Percentiles rank a stretch among this genome's conserved stretches.
Evolutionary conservation across 2,113 vertebrate species (phyloP).

Genomic region (Agapornis roseicollis): DNA sequence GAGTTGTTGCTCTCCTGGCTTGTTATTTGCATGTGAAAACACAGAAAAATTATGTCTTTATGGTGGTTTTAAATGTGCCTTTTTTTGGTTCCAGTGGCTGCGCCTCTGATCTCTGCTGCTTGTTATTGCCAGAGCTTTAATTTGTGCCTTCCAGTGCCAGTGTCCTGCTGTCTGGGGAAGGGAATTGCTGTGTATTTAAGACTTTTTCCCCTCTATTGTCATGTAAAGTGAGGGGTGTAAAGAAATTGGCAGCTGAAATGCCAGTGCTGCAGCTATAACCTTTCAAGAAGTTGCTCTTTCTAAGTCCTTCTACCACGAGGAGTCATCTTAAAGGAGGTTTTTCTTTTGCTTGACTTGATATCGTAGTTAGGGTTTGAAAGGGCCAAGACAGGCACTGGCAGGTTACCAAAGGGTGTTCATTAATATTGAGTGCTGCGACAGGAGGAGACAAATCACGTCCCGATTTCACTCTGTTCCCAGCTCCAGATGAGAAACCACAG

Average conservation of each 20-base stretch:
- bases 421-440: accelerated
- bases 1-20: neutral
- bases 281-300: neutral
- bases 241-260: neutral
- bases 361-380: neutral
- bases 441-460: neutral
- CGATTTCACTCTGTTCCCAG: accelerated
- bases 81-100: neutral
- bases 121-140: neutral
- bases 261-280: neutral
- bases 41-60: neutral
- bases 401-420: accelerated
- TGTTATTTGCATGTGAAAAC: neutral
- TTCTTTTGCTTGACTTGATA: neutral
- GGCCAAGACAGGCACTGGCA: neutral
- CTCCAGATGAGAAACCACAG: neutral
- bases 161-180: neutral
- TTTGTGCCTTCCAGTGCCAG: neutral
- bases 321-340: neutral
- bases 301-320: neutral
- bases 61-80: neutral
- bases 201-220: neutral
- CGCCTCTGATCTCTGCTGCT: neutral
- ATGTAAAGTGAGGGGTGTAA: neutral
- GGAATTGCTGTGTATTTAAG: neutral